Percentiles rank a stretch among this genome's conserved stretches.
Evolutionary conservation across 64 coral and sea anemone species (phyloP).

Genomic region (Actinia equina): DNA sequence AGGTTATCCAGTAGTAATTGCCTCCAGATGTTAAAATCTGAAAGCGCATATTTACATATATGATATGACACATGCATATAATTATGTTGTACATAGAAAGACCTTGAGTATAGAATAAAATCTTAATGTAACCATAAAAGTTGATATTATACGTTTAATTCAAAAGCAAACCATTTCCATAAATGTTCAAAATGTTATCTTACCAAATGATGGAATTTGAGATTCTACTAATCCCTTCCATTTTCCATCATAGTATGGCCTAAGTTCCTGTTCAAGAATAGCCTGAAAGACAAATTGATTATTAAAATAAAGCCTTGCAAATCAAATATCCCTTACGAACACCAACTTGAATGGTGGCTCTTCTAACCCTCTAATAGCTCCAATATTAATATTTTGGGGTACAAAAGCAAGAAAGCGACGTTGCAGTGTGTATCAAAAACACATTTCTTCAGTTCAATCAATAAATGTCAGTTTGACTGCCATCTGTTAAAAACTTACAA

Average conservation of each 20-base stretch:
- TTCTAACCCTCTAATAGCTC: not conserved
- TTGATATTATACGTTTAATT: too few species aligned
- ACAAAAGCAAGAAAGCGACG: not conserved
- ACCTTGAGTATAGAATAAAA: not conserved
- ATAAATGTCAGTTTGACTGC: too few species aligned
- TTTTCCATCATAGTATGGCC: conserved; percentile 92
- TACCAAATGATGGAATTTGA: conserved; percentile 59
- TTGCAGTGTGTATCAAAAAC: too few species aligned
- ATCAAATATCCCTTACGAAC: not conserved
- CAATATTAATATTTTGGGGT: not conserved
- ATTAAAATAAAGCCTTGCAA: not conserved
- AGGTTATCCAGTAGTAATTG: too few species aligned
- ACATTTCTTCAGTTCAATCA: too few species aligned
- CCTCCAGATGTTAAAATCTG: too few species aligned
- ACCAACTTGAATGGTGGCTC: not conserved
- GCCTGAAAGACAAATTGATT: conserved; percentile 35
- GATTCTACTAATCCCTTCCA: conserved; percentile 88
- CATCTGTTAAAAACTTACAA: not conserved
- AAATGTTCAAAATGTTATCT: not conserved
- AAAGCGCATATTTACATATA: not conserved
- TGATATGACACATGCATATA: not conserved
- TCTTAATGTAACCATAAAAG: not conserved
- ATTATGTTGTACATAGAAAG: not conserved
- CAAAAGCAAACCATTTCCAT: too few species aligned
- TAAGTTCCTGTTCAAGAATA: conserved; percentile 86